phyloP scores from a whole-genome alignment of 1,140 invertebrate genomes.

The Marisa cornuarietis region DNA sequence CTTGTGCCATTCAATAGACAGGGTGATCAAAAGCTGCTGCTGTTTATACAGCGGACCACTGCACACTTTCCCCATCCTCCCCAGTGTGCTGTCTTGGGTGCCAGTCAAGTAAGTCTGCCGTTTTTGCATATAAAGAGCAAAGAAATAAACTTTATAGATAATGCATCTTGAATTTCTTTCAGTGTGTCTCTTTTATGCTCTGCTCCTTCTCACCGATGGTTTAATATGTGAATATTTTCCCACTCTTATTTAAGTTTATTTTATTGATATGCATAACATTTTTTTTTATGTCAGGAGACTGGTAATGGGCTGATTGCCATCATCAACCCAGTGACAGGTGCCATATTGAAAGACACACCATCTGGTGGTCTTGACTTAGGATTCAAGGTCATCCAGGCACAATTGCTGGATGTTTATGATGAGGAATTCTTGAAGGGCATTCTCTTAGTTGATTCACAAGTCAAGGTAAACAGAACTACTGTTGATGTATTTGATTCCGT shows the following conservation, averaged over 20 bases:
- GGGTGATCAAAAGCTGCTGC: conserved; percentile 70
- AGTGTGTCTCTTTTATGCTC: no score
- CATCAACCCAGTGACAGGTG: conserved; percentile 88
- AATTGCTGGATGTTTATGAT: conserved; percentile 72
- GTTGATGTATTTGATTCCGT: no score
- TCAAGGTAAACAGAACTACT: conserved; percentile 69
- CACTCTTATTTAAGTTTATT: conserved; percentile 2
- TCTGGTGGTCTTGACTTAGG: conserved; percentile 68
- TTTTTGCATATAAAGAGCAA: background rate
- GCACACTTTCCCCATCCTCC: conserved; percentile 85
- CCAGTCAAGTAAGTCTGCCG: conserved; percentile 71
- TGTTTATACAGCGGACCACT: conserved; percentile 84
- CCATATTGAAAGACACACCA: conserved; percentile 39
- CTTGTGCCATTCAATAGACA: conserved; percentile 67
- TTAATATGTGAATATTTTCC: background rate
- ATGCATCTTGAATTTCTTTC: no score
- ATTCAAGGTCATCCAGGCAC: conserved; percentile 79
- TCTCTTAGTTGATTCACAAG: conserved; percentile 78
- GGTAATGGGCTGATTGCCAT: conserved; percentile 80
- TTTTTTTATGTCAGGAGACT: conserved; percentile 69
- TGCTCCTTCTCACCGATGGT: no score
- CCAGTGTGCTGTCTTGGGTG: conserved; percentile 78
- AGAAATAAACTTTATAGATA: no score
- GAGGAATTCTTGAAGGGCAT: conserved; percentile 80
- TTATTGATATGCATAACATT: background rate